phyloP scores from a whole-genome alignment of 2,113 vertebrate species.

The Nothobranchius furzeri region DNA sequence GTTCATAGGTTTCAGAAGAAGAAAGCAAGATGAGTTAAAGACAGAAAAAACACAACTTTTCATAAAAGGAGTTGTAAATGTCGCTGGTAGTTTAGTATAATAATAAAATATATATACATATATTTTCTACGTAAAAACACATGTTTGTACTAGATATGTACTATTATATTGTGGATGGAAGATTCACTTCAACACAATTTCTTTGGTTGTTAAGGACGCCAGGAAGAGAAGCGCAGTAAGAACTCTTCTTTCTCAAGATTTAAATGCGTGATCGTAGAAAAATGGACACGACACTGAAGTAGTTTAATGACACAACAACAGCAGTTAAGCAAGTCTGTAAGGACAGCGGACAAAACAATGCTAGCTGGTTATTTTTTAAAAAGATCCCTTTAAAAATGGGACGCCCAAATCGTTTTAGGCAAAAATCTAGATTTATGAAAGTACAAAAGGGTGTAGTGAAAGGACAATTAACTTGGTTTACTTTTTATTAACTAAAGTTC shows the following conservation, averaged over 20 bases:
- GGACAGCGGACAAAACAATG: too few species aligned
- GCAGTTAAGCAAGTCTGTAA: too few species aligned
- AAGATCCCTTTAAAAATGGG: too few species aligned
- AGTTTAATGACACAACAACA: too few species aligned
- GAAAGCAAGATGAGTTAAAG: slow-evolving; percentile 32
- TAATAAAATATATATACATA: slow-evolving; percentile 6
- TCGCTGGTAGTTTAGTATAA: slow-evolving; percentile 49
- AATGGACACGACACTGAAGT: too few species aligned
- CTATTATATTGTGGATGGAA: slow-evolving; percentile 12
- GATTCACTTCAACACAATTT: background rate
- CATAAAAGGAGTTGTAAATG: slow-evolving; percentile 42
- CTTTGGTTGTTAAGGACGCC: background rate
- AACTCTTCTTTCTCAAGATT: background rate
- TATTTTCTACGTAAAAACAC: slow-evolving; percentile 43
- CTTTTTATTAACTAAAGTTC: too few species aligned
- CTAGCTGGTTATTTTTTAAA: too few species aligned
- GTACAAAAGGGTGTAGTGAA: too few species aligned
- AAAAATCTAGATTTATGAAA: too few species aligned
- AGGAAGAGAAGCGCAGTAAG: background rate
- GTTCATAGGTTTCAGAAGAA: slow-evolving; percentile 29
- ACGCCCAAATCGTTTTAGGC: too few species aligned
- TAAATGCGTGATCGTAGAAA: too few species aligned
- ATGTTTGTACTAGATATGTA: slow-evolving; percentile 27
- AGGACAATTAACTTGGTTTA: too few species aligned
- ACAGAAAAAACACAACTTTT: slow-evolving; percentile 11